Base-by-base conservation (phyloP, 2,797 vertebrate genomes). In the Enoplosus armatus region DNA sequence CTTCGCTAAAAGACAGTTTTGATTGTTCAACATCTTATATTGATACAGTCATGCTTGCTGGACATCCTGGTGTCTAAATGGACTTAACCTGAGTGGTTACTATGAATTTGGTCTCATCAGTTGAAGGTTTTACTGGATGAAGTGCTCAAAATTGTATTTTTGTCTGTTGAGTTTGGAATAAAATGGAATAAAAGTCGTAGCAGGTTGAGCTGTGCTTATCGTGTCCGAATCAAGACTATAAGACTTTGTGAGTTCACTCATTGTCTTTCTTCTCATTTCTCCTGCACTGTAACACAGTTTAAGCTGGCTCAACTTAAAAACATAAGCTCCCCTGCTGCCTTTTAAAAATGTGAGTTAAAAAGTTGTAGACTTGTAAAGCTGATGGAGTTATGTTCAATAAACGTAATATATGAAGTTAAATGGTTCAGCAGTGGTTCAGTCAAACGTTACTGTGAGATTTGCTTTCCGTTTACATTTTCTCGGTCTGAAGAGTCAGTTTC, bases 21-120 rank as follows among this genome's bases (percentile, higher is more conserved):
- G 35, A 58, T 62, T 24, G 3, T 45, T 67, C n/a, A 55, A 20
- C 47, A 26, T 70, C 31, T 33, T 24, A 26, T 31, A 10, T 14
- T 4, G 1, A 12, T 31, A 10, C 10, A 31, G 48, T 67, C 26
- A 7, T n/a, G 22, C 53, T 70, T 3, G 11, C 60, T 45, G 24
- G 58, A 65, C 67, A 41, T 59, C 50, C 20, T 62, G 59, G 41
- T 43, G 48, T 59, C 10, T 47, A 50, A 54, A 55, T 48, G 8
- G 45, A 27, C 11, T 43, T 12, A 33, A 11, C 33, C 31, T 9
- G 29, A 43, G 51, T 11, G 29, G 12, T 39, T 39, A 10, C 18
- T 27, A 6, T 45, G 6, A 43, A 61, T 15, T 26, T 41, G 29
- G 31, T 29, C 14, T 43, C 27, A 24, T 45, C 18, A 16, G 6